These are phyloP conservation scores for Albula goreensis DNA, from an alignment of 2,113 vertebrate species.

Conservation along the genomic window DNA sequence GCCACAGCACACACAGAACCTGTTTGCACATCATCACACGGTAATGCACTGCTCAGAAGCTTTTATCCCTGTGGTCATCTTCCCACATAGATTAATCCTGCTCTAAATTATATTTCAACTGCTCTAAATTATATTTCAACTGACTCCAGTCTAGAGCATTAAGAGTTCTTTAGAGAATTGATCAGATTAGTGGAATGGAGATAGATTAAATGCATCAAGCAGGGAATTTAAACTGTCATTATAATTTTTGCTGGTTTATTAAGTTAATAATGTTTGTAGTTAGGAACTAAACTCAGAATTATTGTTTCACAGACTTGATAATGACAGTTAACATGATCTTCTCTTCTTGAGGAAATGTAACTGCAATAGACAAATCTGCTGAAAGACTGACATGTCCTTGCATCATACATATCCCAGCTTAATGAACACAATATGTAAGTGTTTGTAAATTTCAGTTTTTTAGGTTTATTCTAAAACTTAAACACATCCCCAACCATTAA, in stretches of 20 bases:
- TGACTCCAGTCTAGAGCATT: conserved; percentile 37
- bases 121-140: conserved; percentile 54
- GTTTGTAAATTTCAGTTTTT: too few species aligned
- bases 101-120: conserved; percentile 55
- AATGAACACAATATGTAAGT: too few species aligned
- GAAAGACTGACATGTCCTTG: too few species aligned
- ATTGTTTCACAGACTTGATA: conserved; percentile 16
- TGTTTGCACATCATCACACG: conserved; percentile 20
- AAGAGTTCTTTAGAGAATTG: conserved; percentile 40
- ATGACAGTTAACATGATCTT: conserved; percentile 31
- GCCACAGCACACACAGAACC: background rate
- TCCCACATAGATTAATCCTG: conserved; percentile 39
- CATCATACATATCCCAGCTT: too few species aligned
- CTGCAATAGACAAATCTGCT: background rate
- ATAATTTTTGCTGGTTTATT: conserved; percentile 10
- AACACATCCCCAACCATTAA: background rate
- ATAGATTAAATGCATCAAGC: conserved; percentile 52
- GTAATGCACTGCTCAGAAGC: conserved; percentile 3
- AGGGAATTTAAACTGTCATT: conserved; percentile 32
- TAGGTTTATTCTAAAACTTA: too few species aligned
- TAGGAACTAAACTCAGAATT: background rate
- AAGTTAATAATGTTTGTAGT: background rate
- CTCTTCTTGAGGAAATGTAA: background rate
- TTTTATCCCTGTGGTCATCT: conserved; percentile 23
- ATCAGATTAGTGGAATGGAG: conserved; percentile 50